Conservation (phyloP, 2,797 vertebrate species). For the Leuciscus waleckii region DNA sequence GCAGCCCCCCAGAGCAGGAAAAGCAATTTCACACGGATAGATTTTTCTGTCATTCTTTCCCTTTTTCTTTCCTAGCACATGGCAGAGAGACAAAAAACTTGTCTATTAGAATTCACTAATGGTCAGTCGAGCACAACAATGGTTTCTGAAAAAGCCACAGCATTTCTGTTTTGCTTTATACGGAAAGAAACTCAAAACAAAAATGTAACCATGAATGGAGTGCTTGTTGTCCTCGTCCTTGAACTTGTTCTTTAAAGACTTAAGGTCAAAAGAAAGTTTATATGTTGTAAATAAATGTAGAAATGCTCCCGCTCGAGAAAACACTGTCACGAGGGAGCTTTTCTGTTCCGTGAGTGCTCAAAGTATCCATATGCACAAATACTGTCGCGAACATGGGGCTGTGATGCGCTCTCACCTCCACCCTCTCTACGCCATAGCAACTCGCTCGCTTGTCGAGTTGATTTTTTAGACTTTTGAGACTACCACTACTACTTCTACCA, state of each 20-base stretch:
- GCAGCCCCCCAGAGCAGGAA: conserved; percentile 52
- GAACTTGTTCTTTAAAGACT: conserved; percentile 35
- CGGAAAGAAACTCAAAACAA: conserved; percentile 43
- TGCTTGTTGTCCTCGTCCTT: not conserved
- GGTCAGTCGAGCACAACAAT: conserved; percentile 54
- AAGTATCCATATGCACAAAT: too few species aligned
- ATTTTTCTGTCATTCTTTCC: conserved; percentile 56
- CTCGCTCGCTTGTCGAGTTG: too few species aligned
- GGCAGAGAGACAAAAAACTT: conserved; percentile 42
- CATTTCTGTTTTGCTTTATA: conserved; percentile 28
- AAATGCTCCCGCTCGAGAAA: too few species aligned
- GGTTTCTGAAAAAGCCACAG: conserved; percentile 43
- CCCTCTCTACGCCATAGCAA: too few species aligned
- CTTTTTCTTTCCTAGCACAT: conserved; percentile 38
- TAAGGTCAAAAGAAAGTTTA: not conserved
- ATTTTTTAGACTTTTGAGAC: too few species aligned
- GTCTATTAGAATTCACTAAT: conserved; percentile 61
- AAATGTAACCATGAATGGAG: conserved; percentile 23
- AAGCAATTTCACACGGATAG: conserved; percentile 63
- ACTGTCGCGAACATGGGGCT: too few species aligned
- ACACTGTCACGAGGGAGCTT: too few species aligned
- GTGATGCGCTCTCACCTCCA: too few species aligned
- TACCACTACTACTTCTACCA: too few species aligned
- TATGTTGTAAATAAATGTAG: not conserved
- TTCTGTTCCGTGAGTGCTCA: too few species aligned